Evolutionary conservation across 2,888 invertebrate species (phyloP), one percentile per base, ranked within the genome.

Genomic region (Morpho helenor): DNA sequence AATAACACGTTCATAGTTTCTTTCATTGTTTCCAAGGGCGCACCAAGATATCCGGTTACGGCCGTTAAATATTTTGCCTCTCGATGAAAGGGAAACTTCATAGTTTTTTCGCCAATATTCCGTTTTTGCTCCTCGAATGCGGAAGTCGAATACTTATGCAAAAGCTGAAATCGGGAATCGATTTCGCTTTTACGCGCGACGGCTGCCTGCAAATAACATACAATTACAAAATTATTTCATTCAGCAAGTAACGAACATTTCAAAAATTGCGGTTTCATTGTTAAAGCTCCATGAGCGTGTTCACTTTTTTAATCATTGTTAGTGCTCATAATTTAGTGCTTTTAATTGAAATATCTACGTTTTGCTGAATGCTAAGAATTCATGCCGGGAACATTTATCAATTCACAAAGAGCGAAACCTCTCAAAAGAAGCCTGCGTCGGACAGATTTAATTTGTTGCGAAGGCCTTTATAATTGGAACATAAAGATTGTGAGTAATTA

Each of bases 401-500:
- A 88, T 82, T 82, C 82, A 89, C 90, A 89, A 90, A 89, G 88
- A 89, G 88, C 85, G 85, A 88, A 87, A 86, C 85, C 87, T 87
- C 87, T 89, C 82, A 87, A 90, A 89, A 87, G 88, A 81, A 82
- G 85, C 84, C 88, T 90, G 90, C 84, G 82, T 77, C 80, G 84
- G 90, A 90, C 90, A 90, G 90, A 90, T 90, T 90, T 90, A 90
- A 90, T 90, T 90, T 90, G 90, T 90, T 87, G 87, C 90, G 85
- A 90, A 90, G 90, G 89, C 89, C 82, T 90, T 90, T 89, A 89
- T 90, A 90, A 90, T 90, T 90, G 89, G 89, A 90, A 89, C 87
- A 90, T 90, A 90, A 90, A 90, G 90, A 90, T 90, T 89, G 88
- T 79, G 87, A 90, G 89, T 90, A 90, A 90, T 90, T 90, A 90